These are phyloP conservation scores for Cercopithecus mona DNA, from an alignment of 2,113 vertebrate species.

Conservation along the genomic window DNA sequence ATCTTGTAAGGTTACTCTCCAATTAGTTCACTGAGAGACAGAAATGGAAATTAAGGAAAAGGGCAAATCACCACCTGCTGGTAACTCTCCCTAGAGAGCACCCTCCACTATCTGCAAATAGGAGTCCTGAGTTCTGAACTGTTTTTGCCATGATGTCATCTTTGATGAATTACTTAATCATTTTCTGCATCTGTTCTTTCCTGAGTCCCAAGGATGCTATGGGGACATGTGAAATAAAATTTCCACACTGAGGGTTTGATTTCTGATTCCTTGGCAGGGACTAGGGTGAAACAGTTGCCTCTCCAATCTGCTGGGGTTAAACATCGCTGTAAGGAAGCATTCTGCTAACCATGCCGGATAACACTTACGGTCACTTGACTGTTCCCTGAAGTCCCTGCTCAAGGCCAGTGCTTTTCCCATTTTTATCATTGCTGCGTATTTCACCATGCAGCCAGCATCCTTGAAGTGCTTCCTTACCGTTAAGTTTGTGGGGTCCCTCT, in stretches of 20 bases:
- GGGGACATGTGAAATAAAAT: background rate
- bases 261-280: background rate
- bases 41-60: background rate
- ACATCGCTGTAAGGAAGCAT: background rate
- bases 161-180: conserved; percentile 51
- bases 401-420: too few species aligned
- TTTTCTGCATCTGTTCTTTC: conserved; percentile 7
- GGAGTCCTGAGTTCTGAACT: background rate
- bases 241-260: background rate
- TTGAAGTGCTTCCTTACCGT: background rate
- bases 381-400: background rate
- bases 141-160: background rate
- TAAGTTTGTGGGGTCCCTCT: background rate
- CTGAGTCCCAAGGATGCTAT: background rate
- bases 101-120: background rate
- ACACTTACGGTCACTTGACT: rapidly evolving
- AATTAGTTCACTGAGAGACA: background rate
- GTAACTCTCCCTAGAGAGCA: background rate
- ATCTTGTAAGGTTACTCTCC: background rate
- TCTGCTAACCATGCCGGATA: background rate
- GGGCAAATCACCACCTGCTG: background rate
- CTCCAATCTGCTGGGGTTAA: background rate
- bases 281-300: background rate
- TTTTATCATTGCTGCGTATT: background rate
- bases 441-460: background rate